These are phyloP conservation scores for Gastracanthus pulcherrimus DNA, from an alignment of 2,888 invertebrate species.

Conservation along the genomic window DNA sequence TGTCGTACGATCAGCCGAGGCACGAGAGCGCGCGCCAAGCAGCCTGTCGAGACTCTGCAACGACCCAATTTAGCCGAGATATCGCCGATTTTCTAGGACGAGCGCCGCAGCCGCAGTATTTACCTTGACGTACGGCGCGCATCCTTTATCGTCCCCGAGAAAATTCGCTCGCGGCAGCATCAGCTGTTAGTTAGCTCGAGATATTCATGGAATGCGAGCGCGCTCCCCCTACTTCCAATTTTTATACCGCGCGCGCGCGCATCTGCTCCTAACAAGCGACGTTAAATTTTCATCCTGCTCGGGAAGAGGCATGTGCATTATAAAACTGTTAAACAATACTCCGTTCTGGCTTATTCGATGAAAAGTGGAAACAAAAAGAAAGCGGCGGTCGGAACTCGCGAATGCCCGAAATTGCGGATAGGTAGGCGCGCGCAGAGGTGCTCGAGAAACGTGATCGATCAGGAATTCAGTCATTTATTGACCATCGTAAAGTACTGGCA, in stretches of 20 bases:
- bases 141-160: neutral
- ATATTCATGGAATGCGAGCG: conserved; percentile 3
- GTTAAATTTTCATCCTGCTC: neutral
- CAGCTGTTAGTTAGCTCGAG: neutral
- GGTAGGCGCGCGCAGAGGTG: neutral
- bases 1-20: neutral
- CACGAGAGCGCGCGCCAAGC: neutral
- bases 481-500: conserved; percentile 16
- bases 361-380: neutral
- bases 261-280: neutral
- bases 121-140: neutral
- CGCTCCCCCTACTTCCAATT: neutral
- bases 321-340: too few relatives aligned
- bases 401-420: neutral
- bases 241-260: neutral
- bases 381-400: neutral
- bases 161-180: neutral
- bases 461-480: conserved; percentile 34
- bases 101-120: neutral
- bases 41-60: neutral
- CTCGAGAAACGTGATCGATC: conserved; percentile 14
- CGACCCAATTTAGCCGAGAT: conserved; percentile 16
- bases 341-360: too few relatives aligned
- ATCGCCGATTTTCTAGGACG: conserved; percentile 18
- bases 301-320: neutral